phyloP scores from a whole-genome alignment of 2,113 vertebrate genomes.

The Semnornis frantzii region DNA sequence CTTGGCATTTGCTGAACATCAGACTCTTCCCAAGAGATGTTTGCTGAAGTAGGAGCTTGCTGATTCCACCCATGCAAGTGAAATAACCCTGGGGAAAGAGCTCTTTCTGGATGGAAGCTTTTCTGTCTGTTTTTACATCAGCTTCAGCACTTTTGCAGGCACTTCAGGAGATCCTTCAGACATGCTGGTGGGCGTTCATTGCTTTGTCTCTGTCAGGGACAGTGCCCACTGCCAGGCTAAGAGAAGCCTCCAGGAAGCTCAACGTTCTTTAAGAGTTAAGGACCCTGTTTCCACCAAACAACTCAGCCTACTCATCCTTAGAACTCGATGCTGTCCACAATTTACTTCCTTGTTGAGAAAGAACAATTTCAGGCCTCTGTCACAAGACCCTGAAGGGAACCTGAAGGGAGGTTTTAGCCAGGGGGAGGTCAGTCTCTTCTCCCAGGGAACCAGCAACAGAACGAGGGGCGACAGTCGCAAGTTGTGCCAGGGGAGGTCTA shows the following conservation, averaged over 20 bases:
- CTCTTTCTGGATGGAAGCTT: not conserved
- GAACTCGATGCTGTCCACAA: not conserved
- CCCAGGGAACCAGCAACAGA: too few relatives aligned
- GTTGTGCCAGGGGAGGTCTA: too few relatives aligned
- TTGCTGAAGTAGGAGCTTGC: constrained; percentile 31
- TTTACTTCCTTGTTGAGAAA: not conserved
- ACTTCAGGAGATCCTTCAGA: not conserved
- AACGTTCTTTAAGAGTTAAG: not conserved
- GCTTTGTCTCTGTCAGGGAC: not conserved
- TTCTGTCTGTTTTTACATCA: not conserved
- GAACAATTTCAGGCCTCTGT: rapidly evolving
- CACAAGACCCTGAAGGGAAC: not conserved
- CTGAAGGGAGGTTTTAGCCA: too few relatives aligned
- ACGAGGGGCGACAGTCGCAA: too few relatives aligned
- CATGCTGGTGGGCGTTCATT: rapidly evolving
- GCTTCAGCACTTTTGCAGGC: not conserved
- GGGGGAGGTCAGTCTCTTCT: too few relatives aligned
- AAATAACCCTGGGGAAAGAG: not conserved
- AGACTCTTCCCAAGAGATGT: not conserved
- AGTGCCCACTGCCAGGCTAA: not conserved
- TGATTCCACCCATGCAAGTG: constrained; percentile 5
- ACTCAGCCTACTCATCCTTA: not conserved
- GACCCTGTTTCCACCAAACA: not conserved
- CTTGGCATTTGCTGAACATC: not conserved
- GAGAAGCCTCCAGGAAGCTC: not conserved